A percentile compares a stretch with the other conserved stretches of the same genome.
Evolutionary conservation across 2,113 vertebrate genomes (phyloP).

Genomic region (Xiphias gladius): DNA sequence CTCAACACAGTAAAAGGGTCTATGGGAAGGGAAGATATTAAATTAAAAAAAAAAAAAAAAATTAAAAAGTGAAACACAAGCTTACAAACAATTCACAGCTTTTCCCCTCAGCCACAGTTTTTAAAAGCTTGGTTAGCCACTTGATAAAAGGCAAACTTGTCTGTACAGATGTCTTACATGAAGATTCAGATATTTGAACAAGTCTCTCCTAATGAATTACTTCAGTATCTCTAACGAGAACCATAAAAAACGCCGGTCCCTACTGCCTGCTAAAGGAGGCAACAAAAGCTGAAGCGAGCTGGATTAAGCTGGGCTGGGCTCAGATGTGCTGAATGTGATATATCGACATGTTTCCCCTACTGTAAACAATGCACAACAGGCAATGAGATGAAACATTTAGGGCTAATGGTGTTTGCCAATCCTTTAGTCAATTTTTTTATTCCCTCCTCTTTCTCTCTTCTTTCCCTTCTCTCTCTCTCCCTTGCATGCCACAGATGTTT

Average conservation of each 20-base stretch:
- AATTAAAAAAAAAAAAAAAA: neutral
- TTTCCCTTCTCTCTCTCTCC: constrained; percentile 60
- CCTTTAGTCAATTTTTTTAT: constrained; percentile 86
- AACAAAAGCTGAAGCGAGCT: constrained; percentile 85
- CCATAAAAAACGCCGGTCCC: constrained; percentile 81
- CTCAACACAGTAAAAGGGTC: constrained; percentile 87
- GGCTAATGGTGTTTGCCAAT: constrained; percentile 98
- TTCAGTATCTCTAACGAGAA: constrained; percentile 90
- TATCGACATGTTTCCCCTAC: constrained; percentile 91
- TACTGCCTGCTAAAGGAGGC: constrained; percentile 27
- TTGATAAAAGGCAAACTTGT: constrained; percentile 91
- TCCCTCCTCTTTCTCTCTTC: constrained; percentile 14
- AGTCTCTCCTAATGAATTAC: constrained; percentile 91
- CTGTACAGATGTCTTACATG: constrained; percentile 87
- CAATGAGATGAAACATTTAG: constrained; percentile 95
- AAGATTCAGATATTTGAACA: constrained; percentile 80
- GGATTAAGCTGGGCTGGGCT: constrained; percentile 66
- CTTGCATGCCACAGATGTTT: constrained; percentile 99
- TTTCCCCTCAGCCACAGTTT: constrained; percentile 71
- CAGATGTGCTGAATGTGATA: constrained; percentile 88
- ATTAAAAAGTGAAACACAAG: constrained; percentile 60
- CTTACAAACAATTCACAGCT: constrained; percentile 89
- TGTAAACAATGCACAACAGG: constrained; percentile 96
- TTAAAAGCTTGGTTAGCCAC: constrained; percentile 90
- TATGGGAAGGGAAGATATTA: constrained; percentile 63